These are phyloP conservation scores for Halcyon chelicuti DNA, from an alignment of 2,797 vertebrate species.

Conservation along the genomic window DNA sequence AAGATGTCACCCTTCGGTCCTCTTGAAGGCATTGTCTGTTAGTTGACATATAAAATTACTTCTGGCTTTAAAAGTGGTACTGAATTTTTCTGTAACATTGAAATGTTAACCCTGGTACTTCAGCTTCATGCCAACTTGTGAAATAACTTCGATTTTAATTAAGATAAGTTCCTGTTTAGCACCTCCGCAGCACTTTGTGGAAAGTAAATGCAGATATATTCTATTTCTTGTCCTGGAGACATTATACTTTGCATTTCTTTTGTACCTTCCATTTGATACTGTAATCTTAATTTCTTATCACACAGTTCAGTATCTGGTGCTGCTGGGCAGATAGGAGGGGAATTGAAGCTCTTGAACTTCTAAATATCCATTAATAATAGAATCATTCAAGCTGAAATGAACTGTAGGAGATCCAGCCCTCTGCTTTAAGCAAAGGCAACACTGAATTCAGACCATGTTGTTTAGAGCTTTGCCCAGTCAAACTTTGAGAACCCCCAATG, in stretches of 20 bases:
- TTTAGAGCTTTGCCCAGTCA: background rate
- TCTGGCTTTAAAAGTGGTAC: background rate
- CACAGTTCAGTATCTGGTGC: slow-evolving; percentile 5
- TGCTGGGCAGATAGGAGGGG: background rate
- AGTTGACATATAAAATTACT: background rate
- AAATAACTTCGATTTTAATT: slow-evolving; percentile 66
- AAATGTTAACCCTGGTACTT: slow-evolving; percentile 29
- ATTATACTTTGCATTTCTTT: slow-evolving; percentile 38
- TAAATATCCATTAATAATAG: slow-evolving; percentile 33
- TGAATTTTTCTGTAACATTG: background rate
- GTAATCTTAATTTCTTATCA: slow-evolving; percentile 44
- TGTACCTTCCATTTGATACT: background rate
- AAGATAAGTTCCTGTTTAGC: slow-evolving; percentile 43
- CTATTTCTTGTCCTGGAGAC: background rate
- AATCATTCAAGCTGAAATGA: background rate
- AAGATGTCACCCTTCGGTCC: background rate
- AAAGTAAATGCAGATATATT: background rate
- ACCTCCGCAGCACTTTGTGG: background rate
- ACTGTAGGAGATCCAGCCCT: background rate
- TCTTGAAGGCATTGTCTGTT: background rate
- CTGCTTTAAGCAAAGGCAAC: background rate
- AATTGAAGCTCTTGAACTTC: slow-evolving; percentile 30
- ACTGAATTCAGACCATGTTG: background rate
- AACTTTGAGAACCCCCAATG: background rate
- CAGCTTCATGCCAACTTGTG: background rate